Conservation (phyloP, 2,888 invertebrate genomes). For the Drosophila leonis region DNA sequence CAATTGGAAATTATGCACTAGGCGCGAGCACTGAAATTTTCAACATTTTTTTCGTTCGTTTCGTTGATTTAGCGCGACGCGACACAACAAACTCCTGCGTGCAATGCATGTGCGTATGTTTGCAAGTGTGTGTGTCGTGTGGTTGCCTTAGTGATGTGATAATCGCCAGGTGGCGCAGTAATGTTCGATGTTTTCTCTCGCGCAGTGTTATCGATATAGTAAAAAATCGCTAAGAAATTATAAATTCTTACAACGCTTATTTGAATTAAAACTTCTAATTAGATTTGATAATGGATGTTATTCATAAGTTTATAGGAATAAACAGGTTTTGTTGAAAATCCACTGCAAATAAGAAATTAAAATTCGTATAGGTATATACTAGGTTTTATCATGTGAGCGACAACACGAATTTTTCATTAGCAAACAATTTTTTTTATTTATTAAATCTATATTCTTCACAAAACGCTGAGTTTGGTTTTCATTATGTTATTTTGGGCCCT, state of each 20-base stretch:
- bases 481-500: constrained; percentile 86
- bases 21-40: constrained; percentile 43
- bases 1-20: constrained; percentile 52
- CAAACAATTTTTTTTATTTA: too few species aligned
- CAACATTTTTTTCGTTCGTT: constrained; percentile 56
- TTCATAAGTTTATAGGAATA: too few species aligned
- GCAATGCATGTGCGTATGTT: constrained; percentile 45
- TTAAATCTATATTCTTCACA: not conserved
- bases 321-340: too few species aligned
- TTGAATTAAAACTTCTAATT: not conserved
- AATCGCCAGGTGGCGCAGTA: constrained; percentile 3
- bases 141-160: constrained; percentile 54
- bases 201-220: constrained; percentile 29
- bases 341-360: not conserved
- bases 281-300: too few species aligned
- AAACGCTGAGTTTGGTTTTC: not conserved
- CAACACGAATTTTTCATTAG: not conserved
- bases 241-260: not conserved
- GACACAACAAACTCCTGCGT: constrained; percentile 67
- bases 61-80: constrained; percentile 67
- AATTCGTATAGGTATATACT: too few species aligned
- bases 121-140: constrained; percentile 27
- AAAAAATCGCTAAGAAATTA: not conserved
- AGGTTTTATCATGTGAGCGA: not conserved
- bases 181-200: constrained; percentile 9